phyloP scores from a whole-genome alignment of 64 coral and sea anemone genomes.

The Actinia tenebrosa region DNA sequence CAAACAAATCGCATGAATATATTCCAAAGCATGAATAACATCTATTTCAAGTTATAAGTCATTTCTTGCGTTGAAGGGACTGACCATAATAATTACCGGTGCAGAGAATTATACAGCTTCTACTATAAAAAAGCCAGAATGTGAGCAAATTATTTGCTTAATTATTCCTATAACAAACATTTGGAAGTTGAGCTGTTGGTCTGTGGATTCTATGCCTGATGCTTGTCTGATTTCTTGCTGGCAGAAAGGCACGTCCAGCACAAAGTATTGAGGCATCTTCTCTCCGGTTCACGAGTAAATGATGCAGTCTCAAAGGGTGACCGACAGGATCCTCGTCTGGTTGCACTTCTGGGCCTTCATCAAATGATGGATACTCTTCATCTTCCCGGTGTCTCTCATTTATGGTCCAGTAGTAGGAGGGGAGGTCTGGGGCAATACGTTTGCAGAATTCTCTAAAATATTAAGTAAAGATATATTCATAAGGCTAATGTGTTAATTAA shows the following conservation, averaged over 20 bases:
- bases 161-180: not conserved
- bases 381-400: conserved; percentile 36
- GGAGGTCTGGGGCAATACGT: conserved; percentile 42
- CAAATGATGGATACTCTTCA: not conserved
- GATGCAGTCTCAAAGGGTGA: conserved; percentile 30
- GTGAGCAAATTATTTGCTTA: not conserved
- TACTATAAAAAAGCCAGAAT: not conserved
- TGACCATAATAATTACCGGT: too few species aligned
- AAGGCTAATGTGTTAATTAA: not conserved
- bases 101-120: too few species aligned
- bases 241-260: conserved; percentile 21
- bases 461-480: not conserved
- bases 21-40: too few species aligned
- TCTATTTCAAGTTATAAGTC: too few species aligned
- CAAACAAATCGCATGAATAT: too few species aligned
- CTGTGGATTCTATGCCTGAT: conserved; percentile 29
- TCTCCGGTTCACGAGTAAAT: conserved; percentile 10
- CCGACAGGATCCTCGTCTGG: conserved; percentile 1
- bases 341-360: not conserved
- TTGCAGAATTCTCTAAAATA: conserved; percentile 44
- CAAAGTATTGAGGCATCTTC: conserved; percentile 29
- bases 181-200: conserved; percentile 14
- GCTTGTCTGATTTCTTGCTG: conserved; percentile 24
- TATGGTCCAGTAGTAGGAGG: conserved; percentile 51
- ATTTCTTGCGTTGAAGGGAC: too few species aligned